These are phyloP conservation scores for Squalus acanthias DNA, from an alignment of 2,797 vertebrate genomes.

Conservation along the genomic window DNA sequence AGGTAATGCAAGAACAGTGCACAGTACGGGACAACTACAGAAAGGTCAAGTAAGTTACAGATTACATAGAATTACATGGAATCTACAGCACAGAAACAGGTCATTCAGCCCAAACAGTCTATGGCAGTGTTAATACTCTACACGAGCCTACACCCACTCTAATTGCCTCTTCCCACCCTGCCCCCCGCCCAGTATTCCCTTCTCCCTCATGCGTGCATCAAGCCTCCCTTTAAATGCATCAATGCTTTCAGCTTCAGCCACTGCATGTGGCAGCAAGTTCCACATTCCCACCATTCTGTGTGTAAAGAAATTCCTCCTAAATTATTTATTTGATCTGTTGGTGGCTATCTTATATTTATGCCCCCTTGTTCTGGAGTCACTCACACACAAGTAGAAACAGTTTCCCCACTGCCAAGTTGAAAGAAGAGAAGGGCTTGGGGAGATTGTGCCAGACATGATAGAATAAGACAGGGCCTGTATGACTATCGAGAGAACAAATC, in stretches of 20 bases:
- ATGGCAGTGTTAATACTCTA: background rate
- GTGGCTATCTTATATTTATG: background rate
- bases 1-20: background rate
- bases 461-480: too few species aligned
- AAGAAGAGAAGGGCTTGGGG: background rate
- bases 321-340: background rate
- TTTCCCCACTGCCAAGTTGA: background rate
- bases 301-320: background rate
- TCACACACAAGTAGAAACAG: too few species aligned
- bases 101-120: background rate
- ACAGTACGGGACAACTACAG: background rate
- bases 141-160: background rate
- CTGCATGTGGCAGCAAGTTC: background rate
- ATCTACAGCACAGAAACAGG: background rate
- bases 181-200: too few species aligned
- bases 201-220: background rate
- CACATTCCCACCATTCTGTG: background rate
- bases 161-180: background rate
- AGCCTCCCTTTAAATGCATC: background rate
- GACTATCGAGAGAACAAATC: background rate
- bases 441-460: background rate
- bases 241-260: background rate
- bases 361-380: background rate
- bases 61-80: background rate
- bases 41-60: background rate